Evolutionary conservation across 2,888 invertebrate genomes (phyloP), one percentile per base, ranked within the genome.

Genomic region (Smittia sp.): DNA sequence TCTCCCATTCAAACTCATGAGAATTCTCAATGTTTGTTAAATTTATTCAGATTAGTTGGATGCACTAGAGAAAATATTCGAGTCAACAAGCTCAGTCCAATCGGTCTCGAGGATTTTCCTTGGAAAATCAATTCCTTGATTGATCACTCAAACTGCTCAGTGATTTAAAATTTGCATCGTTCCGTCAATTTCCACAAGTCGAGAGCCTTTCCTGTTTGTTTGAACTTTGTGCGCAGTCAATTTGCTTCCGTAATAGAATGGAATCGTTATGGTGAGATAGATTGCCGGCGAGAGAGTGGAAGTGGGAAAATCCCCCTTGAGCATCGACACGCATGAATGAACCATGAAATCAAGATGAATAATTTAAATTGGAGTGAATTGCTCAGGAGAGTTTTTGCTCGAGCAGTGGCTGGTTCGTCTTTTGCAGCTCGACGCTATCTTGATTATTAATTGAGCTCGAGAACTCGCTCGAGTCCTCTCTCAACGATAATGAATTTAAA

Each of bases 181-280:
- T 46, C 2, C 11, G n/a, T 46, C 15, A 46, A 15, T n/a, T 11
- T 46, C n/a, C 11, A 46, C 11, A 11, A 46, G 11, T 46, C 46
- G 15, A 46, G 46, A 46, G 46, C 46, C 46, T 46, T 46, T 46
- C 46, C 46, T 46, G 46, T 46, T 46, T 46, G 46, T 46, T 46
- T 46, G 46, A 46, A 46, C 46, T 46, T 46, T 46, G 11, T 11
- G n/a, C 15, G 46, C 46, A 46, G 46, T 46, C 46, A 46, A 46
- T 46, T 46, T 46, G 11, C 11, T 46, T 11, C n/a, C 11, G 11
- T 46, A 46, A n/a, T 46, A 46, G n/a, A 46, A 46, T 11, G 46
- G 15, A 46, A 46, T 46, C 46, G 46, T n/a, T 46, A 15, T n/a
- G n/a, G 11, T 11, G n/a, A 46, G 46, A 38, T 9, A 38, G 6